Base-by-base conservation (phyloP, 2,888 invertebrate genomes). In the Drosophila kuntzei region DNA sequence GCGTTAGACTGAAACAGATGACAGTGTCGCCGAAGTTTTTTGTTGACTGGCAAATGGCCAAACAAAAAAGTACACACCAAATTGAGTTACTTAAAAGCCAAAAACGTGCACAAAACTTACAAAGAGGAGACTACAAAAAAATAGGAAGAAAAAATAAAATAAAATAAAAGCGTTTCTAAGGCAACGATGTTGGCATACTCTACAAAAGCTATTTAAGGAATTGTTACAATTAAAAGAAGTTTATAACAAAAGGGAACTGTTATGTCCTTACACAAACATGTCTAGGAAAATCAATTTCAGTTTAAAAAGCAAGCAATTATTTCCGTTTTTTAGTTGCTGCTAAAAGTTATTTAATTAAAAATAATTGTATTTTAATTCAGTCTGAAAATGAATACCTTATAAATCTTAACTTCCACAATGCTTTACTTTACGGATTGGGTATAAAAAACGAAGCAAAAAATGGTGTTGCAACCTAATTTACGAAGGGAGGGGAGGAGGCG, bases 11-110 rank as follows among this genome's bases (percentile, higher is more conserved):
- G 39, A 51, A 25, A 64, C 16, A 44, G 72, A 47, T 34, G 64
- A 49, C 55, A 41, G 53, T 27, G 70, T 66, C 69, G 61, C 49
- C 70, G 58, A 50, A 55, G 61, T 43, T 53, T 54, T 47, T 39
- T n/a, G 12, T 54, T 46, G 27, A 37, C 63, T 76, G 76, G 76
- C 76, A 58, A 62, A 37, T 63, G 62, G 65, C 76, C 76, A 76
- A 73, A 47, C 46, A 37, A 47, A 57, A 51, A 51, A 59, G 44
- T 61, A 37, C 54, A 62, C 25, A 64, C 51, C 46, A 63, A 76
- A 73, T 73, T 76, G 53, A 76, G 76, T 76, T 76, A 71, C 64
- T 71, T 50, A 60, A 59, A 53, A 70, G 70, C 36, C 50, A 25
- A 55, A 20, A 62, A 53, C 55, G 50, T 55, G 55, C 25, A 55